These are phyloP conservation scores for Oophaga pumilio DNA, from an alignment of 2,113 vertebrate genomes.

Conservation along the genomic window DNA sequence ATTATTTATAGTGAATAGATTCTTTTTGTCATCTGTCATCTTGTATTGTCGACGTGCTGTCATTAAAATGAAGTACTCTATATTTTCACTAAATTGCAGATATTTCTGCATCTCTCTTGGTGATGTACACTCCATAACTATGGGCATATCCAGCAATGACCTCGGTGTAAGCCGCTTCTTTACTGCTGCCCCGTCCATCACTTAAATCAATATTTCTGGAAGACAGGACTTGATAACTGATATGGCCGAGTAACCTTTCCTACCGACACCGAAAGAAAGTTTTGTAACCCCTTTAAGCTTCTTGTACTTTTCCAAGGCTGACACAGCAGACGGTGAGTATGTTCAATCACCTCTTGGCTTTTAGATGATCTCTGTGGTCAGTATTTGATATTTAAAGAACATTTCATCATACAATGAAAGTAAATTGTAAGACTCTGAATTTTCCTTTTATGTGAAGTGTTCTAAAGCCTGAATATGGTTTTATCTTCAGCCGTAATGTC, in stretches of 20 bases:
- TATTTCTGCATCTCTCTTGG: neutral
- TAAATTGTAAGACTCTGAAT: neutral
- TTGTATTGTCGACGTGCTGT: neutral
- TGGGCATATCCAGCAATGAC: neutral
- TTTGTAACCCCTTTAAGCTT: conserved; percentile 12
- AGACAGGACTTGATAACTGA: conserved; percentile 27
- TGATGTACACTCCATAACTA: neutral
- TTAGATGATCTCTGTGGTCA: neutral
- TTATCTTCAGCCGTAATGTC: neutral
- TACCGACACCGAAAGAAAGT: neutral
- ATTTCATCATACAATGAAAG: neutral
- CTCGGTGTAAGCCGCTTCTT: no score
- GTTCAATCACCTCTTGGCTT: neutral
- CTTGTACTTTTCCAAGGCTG: neutral
- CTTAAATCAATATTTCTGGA: conserved; percentile 8
- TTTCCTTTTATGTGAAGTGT: neutral
- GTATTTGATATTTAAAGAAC: neutral
- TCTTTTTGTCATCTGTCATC: neutral
- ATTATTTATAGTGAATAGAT: neutral
- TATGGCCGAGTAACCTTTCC: conserved; percentile 15
- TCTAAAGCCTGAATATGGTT: neutral
- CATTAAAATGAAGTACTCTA: neutral
- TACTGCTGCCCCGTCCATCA: neutral
- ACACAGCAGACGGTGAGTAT: neutral
- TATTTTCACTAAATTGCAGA: neutral